These are phyloP conservation scores for Phorcus lineatus DNA, from an alignment of 2,888 invertebrate genomes.

Conservation along the genomic window DNA sequence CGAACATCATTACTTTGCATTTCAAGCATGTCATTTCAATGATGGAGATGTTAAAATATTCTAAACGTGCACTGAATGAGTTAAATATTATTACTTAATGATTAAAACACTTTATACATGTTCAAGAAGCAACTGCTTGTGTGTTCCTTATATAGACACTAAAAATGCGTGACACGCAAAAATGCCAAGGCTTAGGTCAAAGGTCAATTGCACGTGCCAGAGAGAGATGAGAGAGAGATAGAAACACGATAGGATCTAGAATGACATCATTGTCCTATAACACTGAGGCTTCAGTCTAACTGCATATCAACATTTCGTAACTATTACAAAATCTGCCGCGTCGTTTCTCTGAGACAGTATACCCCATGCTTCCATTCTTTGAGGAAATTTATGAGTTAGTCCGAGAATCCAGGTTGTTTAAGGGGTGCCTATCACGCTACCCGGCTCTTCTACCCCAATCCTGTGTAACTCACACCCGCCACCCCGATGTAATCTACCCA, in stretches of 20 bases:
- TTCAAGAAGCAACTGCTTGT: neutral
- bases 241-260: neutral
- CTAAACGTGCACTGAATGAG: no score
- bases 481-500: neutral
- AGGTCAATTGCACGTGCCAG: conserved; percentile 22
- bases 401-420: neutral
- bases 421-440: neutral
- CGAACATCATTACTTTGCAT: no score
- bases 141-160: conserved; percentile 5
- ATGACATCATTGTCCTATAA: conserved; percentile 8
- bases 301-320: conserved; percentile 24
- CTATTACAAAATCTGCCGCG: conserved; percentile 15
- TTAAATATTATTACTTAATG: no score
- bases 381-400: neutral
- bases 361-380: no score
- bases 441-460: neutral
- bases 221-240: neutral
- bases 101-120: no score
- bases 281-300: neutral
- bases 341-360: neutral
- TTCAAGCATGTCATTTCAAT: no score
- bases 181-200: neutral
- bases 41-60: no score
- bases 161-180: neutral
- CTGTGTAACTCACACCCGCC: neutral